Conservation (phyloP, 2,797 vertebrate species). For the Chaunax sp. region DNA sequence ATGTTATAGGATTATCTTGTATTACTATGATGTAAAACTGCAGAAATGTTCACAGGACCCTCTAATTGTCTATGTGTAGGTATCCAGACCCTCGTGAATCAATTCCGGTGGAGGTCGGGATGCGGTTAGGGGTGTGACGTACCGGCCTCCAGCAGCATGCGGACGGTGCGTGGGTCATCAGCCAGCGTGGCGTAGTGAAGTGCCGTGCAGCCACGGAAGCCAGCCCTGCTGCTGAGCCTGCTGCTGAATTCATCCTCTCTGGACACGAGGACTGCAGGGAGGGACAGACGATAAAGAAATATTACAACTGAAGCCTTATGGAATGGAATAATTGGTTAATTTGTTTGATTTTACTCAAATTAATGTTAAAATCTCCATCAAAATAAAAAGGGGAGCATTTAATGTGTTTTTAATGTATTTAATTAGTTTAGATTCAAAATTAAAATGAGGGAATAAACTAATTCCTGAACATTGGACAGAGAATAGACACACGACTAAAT, state of each 20-base stretch:
- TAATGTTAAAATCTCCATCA: too few relatives aligned
- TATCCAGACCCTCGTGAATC: too few relatives aligned
- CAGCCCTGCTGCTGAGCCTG: conserved; percentile 91
- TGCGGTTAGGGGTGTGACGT: conserved; percentile 16
- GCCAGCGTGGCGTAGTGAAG: conserved; percentile 94
- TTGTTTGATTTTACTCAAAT: too few relatives aligned
- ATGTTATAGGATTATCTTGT: too few relatives aligned
- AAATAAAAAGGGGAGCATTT: too few relatives aligned
- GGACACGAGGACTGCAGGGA: conserved; percentile 89
- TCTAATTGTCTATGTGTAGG: too few relatives aligned
- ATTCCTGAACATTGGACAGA: not conserved
- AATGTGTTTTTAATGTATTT: too few relatives aligned
- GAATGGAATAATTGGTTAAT: too few relatives aligned
- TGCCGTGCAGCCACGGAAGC: conserved; percentile 92
- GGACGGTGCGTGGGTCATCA: conserved; percentile 85
- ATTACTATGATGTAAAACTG: too few relatives aligned
- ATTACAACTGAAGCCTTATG: too few relatives aligned
- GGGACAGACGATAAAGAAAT: not conserved
- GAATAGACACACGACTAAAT: not conserved
- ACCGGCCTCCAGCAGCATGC: conserved; percentile 87
- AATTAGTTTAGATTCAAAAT: too few relatives aligned
- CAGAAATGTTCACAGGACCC: not conserved
- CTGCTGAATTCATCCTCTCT: conserved; percentile 97
- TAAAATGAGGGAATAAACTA: not conserved
- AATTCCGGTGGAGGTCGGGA: not conserved